A percentile compares a stretch with the other conserved stretches of the same genome.
phyloP scores from a whole-genome alignment of 2,888 invertebrate genomes.

The Drosophila fulvimacula region DNA sequence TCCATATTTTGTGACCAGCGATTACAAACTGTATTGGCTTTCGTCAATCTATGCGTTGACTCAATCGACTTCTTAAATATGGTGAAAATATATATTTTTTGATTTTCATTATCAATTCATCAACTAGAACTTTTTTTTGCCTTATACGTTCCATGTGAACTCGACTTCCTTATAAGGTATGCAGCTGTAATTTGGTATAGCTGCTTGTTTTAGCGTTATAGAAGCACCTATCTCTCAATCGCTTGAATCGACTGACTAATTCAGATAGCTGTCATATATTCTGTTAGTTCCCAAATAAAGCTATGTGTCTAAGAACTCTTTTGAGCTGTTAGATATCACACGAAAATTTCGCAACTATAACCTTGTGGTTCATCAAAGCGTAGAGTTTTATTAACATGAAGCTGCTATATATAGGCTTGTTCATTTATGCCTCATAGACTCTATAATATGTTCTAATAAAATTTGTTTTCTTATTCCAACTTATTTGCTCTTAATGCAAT shows the following conservation, averaged over 20 bases:
- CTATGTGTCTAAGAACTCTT: background rate
- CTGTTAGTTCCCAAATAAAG: background rate
- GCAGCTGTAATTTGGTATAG: background rate
- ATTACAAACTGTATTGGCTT: background rate
- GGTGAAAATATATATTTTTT: slow-evolving; percentile 1
- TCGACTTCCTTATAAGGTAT: background rate
- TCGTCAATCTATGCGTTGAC: background rate
- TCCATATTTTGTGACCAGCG: slow-evolving; percentile 18
- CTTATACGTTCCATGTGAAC: background rate
- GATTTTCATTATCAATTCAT: background rate
- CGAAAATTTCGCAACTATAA: background rate
- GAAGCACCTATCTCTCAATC: background rate
- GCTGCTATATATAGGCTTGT: background rate
- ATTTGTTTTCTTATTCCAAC: background rate
- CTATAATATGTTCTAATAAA: background rate
- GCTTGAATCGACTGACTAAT: background rate
- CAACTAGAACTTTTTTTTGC: background rate
- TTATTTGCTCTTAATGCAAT: slow-evolving; percentile 9
- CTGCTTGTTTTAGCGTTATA: background rate
- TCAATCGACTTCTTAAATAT: slow-evolving; percentile 7
- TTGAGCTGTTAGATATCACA: background rate
- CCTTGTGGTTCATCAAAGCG: background rate
- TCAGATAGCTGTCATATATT: background rate
- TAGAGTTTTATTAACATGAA: background rate
- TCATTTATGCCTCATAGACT: background rate